Percentiles rank a stretch among this genome's conserved stretches.
Evolutionary conservation across 1,140 invertebrate genomes (phyloP).

Genomic region (Bombus impatiens): DNA sequence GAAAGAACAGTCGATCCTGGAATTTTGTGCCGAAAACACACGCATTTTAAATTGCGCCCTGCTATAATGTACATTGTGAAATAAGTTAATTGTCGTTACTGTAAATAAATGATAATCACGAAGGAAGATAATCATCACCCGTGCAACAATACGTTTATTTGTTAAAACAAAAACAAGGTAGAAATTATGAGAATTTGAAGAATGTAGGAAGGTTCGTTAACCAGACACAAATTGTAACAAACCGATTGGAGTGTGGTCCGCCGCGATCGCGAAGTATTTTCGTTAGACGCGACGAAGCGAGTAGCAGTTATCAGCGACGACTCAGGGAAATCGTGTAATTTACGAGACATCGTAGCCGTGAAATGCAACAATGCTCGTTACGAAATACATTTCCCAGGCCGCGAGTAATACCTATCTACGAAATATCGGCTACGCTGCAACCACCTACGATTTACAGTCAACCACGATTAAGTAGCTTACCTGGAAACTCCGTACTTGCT

Average conservation of each 20-base stretch:
- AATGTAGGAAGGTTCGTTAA: not conserved
- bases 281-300: not conserved
- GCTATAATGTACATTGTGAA: too few relatives aligned
- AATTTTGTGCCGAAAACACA: too few relatives aligned
- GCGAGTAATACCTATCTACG: slow-evolving; percentile 45
- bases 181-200: not conserved
- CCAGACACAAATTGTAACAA: not conserved
- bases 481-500: slow-evolving; percentile 32
- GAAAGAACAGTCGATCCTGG: too few relatives aligned
- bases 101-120: too few relatives aligned
- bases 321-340: slow-evolving; percentile 35
- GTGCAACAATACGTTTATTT: too few relatives aligned
- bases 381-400: slow-evolving; percentile 24
- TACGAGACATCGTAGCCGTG: not conserved
- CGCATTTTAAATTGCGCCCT: too few relatives aligned
- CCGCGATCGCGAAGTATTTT: not conserved
- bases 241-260: not conserved
- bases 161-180: too few relatives aligned
- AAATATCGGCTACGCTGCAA: slow-evolving; percentile 63
- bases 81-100: too few relatives aligned
- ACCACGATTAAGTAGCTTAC: slow-evolving; percentile 64
- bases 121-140: too few relatives aligned
- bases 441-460: slow-evolving; percentile 61
- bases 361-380: slow-evolving; percentile 39
- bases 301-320: slow-evolving; percentile 6